A percentile compares a stretch with the other conserved stretches of the same genome.
Evolutionary conservation across 2,113 vertebrate species (phyloP).

Genomic region (Centropus bengalensis): DNA sequence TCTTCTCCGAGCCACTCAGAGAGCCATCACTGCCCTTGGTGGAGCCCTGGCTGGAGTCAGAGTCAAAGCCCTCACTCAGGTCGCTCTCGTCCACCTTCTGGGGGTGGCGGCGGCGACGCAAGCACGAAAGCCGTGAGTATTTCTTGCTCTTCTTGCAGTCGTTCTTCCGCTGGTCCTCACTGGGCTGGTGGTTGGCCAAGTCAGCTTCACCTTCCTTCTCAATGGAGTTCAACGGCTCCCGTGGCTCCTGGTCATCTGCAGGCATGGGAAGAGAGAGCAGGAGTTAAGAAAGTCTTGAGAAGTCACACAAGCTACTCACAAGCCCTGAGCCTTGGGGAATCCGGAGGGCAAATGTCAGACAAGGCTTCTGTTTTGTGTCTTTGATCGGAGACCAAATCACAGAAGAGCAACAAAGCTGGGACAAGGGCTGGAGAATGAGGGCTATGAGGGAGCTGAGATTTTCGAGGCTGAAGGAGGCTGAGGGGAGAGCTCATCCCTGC

Average conservation of each 20-base stretch:
- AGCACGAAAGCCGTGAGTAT: conserved; percentile 86
- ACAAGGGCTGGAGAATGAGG: too few relatives aligned
- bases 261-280: not conserved
- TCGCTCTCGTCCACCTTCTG: conserved; percentile 92
- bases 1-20: conserved; percentile 84
- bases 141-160: conserved; percentile 84
- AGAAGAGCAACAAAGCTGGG: not conserved
- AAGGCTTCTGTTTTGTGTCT: not conserved
- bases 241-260: conserved; percentile 85
- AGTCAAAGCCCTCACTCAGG: conserved; percentile 95
- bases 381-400: not conserved
- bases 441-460: too few relatives aligned
- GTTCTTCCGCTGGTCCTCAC: not conserved
- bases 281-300: not conserved
- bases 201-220: conserved; percentile 68
- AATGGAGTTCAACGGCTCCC: conserved; percentile 54
- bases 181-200: conserved; percentile 23
- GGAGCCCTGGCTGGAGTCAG: conserved; percentile 79
- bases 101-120: conserved; percentile 85
- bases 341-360: not conserved
- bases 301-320: not conserved
- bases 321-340: not conserved
- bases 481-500: too few relatives aligned
- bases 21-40: conserved; percentile 88
- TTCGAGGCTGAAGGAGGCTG: too few relatives aligned